Evolutionary conservation across 2,888 invertebrate species (phyloP).

Genomic region (Laspeyria flexula): DNA sequence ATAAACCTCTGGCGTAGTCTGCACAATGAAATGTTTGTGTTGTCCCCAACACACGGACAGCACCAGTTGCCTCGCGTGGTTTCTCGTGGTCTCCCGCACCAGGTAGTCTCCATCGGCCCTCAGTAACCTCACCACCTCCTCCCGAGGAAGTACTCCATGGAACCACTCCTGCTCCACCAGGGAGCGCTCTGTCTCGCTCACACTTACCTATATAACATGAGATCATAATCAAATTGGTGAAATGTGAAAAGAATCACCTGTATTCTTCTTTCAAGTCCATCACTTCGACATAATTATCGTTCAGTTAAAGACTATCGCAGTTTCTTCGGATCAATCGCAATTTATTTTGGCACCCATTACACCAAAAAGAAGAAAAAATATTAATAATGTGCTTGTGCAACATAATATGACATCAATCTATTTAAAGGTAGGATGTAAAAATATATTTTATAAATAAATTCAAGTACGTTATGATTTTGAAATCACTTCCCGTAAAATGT

Average conservation of each 20-base stretch:
- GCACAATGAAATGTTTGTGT: constrained; percentile 98
- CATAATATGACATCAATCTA: too few species aligned
- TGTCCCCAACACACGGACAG: constrained; percentile 98
- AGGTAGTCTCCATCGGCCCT: constrained; percentile 97
- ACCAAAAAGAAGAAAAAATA: background rate
- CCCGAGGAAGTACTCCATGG: constrained; percentile 97
- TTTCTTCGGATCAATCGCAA: too few species aligned
- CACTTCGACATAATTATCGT: too few species aligned
- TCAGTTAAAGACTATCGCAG: too few species aligned
- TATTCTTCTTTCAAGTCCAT: too few species aligned
- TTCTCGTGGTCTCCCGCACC: constrained; percentile 96
- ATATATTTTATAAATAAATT: too few species aligned
- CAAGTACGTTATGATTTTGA: too few species aligned
- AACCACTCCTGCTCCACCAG: constrained; percentile 98
- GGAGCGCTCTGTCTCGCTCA: constrained; percentile 87
- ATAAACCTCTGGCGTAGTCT: constrained; percentile 94
- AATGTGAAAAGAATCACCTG: constrained; percentile 2
- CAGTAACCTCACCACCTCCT: constrained; percentile 96
- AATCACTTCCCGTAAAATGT: too few species aligned
- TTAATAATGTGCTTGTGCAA: background rate
- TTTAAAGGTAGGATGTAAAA: too few species aligned
- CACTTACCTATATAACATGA: constrained; percentile 64
- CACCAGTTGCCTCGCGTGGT: constrained; percentile 96
- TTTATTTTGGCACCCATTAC: background rate
- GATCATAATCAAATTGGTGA: background rate